phyloP scores from a whole-genome alignment of 1,140 invertebrate species.

The Dreissena polymorpha region DNA sequence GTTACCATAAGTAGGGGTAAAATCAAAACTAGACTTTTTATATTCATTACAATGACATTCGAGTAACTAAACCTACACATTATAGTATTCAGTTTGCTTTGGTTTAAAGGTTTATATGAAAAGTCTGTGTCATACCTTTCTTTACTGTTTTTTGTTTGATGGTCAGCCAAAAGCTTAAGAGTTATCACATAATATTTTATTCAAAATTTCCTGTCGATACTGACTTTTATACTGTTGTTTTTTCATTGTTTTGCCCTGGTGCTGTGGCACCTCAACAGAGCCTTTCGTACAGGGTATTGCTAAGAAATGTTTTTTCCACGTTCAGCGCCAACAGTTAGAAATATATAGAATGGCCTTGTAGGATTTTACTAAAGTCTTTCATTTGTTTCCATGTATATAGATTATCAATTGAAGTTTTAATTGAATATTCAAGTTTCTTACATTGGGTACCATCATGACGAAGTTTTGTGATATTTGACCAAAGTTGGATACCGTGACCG shows the following conservation, averaged over 20 bases:
- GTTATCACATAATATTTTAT: conserved; percentile 48
- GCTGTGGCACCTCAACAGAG: conserved; percentile 24
- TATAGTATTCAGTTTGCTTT: conserved; percentile 33
- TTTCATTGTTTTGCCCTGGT: conserved; percentile 39
- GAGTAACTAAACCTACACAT: conserved; percentile 33
- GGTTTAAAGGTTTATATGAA: conserved; percentile 37
- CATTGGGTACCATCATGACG: too few species aligned
- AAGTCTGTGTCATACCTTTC: conserved; percentile 34
- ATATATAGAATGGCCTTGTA: conserved; percentile 45
- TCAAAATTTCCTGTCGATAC: conserved; percentile 51
- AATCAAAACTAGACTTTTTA: conserved; percentile 28
- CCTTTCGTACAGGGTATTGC: conserved; percentile 50
- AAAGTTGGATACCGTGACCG: too few species aligned
- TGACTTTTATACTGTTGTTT: conserved; percentile 51
- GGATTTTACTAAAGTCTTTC: conserved; percentile 16
- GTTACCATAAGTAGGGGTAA: conserved; percentile 16
- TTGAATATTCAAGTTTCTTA: conserved; percentile 33
- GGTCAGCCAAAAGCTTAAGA: conserved; percentile 48
- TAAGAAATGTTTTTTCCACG: conserved; percentile 23
- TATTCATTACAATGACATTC: conserved; percentile 34
- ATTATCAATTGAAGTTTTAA: conserved; percentile 30
- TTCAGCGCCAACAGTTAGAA: conserved; percentile 26
- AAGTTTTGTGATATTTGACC: too few species aligned
- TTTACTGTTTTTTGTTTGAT: conserved; percentile 37
- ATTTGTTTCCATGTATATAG: conserved; percentile 38